phyloP scores from a whole-genome alignment of 2,113 vertebrate genomes.

The Fregetta grallaria region DNA sequence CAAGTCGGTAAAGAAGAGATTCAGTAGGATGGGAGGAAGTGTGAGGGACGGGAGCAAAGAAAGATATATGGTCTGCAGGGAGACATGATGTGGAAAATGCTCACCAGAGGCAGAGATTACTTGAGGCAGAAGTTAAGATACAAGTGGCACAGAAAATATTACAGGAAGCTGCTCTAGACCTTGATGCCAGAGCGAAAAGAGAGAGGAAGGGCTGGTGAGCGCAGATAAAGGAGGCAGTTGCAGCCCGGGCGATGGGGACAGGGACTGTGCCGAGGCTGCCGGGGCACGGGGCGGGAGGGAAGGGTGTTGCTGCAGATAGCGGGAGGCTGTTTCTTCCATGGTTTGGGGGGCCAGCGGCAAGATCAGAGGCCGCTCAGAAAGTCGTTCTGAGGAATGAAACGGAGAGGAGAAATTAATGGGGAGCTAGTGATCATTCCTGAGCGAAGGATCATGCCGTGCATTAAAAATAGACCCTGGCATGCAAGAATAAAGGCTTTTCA shows the following conservation, averaged over 20 bases:
- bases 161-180: constrained; percentile 62
- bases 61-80: background rate
- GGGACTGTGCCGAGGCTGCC: background rate
- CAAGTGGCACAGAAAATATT: background rate
- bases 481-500: constrained; percentile 18
- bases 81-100: constrained; percentile 27
- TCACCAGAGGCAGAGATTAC: constrained; percentile 31
- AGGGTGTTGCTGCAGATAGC: background rate
- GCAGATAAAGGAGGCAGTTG: constrained; percentile 54
- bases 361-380: background rate
- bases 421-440: background rate
- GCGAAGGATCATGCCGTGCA: background rate
- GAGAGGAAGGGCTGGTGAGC: constrained; percentile 64
- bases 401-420: background rate
- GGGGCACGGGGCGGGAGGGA: background rate
- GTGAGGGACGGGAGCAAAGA: background rate
- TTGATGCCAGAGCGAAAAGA: background rate
- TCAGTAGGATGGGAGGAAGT: background rate
- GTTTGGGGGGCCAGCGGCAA: background rate
- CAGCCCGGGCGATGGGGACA: background rate
- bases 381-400: background rate
- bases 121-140: constrained; percentile 26
- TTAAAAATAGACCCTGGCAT: background rate
- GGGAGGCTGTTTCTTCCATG: background rate
- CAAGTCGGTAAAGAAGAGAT: background rate